These are phyloP conservation scores for Hemistola chrysoprasaria DNA, from an alignment of 2,888 invertebrate species.

Conservation along the genomic window DNA sequence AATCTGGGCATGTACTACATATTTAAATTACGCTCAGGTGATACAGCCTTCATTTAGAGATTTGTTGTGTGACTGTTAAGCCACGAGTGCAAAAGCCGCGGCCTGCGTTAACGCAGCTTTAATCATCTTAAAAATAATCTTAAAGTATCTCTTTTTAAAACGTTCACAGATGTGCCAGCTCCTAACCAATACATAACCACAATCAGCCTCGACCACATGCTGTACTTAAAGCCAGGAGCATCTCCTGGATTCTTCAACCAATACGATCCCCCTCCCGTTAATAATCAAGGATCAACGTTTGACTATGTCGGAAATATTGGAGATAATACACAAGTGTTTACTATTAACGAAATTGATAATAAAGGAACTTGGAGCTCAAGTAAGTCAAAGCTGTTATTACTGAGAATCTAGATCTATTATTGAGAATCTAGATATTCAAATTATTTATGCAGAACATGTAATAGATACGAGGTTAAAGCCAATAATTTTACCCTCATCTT, in stretches of 20 bases:
- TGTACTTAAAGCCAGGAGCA: constrained; percentile 50
- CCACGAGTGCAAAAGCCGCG: too few species aligned
- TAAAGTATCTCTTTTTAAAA: too few species aligned
- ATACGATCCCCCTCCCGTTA: constrained; percentile 17
- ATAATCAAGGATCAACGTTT: constrained; percentile 19
- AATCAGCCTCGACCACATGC: constrained; percentile 72
- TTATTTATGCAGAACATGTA: constrained; percentile 4
- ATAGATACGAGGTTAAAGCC: constrained; percentile 2
- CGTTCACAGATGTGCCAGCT: constrained; percentile 45
- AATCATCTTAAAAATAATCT: too few species aligned
- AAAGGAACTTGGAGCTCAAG: constrained; percentile 32
- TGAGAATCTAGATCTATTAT: too few species aligned
- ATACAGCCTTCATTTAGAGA: too few species aligned
- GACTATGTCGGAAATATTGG: constrained; percentile 30
- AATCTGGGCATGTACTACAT: too few species aligned
- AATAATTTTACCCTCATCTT: constrained; percentile 9
- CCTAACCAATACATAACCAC: constrained; percentile 65
- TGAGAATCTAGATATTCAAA: background rate
- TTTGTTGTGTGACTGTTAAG: too few species aligned
- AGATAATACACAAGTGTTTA: constrained; percentile 38
- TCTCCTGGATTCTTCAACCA: constrained; percentile 24
- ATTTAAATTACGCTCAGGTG: too few species aligned
- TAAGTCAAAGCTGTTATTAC: too few species aligned
- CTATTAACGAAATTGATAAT: constrained; percentile 38
- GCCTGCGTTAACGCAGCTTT: too few species aligned